These are phyloP conservation scores for Rhinichthys osculus DNA, from an alignment of 2,797 vertebrate species.

Conservation along the genomic window DNA sequence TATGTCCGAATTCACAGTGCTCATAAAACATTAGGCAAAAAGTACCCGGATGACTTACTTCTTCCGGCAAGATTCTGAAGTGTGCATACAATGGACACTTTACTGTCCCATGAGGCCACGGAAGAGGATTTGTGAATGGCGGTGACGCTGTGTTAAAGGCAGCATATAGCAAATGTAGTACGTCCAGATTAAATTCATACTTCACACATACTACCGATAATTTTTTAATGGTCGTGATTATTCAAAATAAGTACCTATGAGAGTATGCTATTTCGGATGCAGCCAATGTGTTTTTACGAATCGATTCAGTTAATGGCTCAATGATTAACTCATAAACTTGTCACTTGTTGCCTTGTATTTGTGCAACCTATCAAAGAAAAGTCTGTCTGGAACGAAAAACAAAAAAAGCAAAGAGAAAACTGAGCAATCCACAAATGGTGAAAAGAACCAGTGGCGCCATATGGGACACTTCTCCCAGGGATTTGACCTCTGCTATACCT, in stretches of 20 bases:
- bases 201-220: too few relatives aligned
- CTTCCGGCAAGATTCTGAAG: too few relatives aligned
- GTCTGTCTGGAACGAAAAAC: background rate
- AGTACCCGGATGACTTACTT: too few relatives aligned
- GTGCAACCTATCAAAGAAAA: background rate
- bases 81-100: too few relatives aligned
- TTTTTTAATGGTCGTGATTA: background rate
- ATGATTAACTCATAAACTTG: background rate
- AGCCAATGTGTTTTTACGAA: background rate
- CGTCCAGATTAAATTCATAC: too few relatives aligned
- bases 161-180: too few relatives aligned
- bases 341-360: background rate
- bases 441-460: background rate
- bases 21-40: too few relatives aligned
- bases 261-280: background rate
- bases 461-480: conserved; percentile 15
- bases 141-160: too few relatives aligned
- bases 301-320: background rate
- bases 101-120: too few relatives aligned
- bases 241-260: background rate
- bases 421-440: background rate
- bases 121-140: too few relatives aligned
- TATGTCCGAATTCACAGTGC: too few relatives aligned
- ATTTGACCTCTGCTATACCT: conserved; percentile 32
- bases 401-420: background rate